These are phyloP conservation scores for Lepidocolaptes lacrymiger DNA, from an alignment of 2,797 vertebrate genomes.

Conservation along the genomic window DNA sequence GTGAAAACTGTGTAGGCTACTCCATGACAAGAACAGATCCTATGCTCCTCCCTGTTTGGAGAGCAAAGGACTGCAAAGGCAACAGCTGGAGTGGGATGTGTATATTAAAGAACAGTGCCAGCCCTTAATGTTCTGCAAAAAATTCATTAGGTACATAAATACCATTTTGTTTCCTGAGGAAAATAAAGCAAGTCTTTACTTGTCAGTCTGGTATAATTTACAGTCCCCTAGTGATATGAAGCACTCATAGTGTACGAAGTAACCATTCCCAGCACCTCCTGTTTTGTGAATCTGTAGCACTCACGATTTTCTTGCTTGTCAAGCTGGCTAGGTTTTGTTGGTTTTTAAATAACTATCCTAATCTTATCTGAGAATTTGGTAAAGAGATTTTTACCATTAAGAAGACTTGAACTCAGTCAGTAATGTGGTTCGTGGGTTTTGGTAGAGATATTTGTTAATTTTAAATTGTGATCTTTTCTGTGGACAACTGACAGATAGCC, in stretches of 20 bases:
- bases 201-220: not conserved
- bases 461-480: not conserved
- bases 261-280: not conserved
- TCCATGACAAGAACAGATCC: not conserved
- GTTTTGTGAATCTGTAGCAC: not conserved
- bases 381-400: not conserved
- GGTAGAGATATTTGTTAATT: not conserved
- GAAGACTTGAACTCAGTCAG: not conserved
- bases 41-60: not conserved
- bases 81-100: slow-evolving; percentile 21
- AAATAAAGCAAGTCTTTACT: not conserved
- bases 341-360: not conserved
- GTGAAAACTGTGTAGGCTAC: not conserved
- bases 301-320: not conserved
- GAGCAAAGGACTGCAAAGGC: not conserved
- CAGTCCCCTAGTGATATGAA: not conserved
- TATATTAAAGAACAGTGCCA: not conserved
- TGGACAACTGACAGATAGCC: not conserved
- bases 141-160: not conserved
- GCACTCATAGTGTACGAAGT: not conserved
- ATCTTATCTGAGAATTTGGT: not conserved
- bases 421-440: not conserved
- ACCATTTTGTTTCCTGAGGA: not conserved
- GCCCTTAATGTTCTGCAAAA: not conserved
- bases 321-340: not conserved